phyloP scores from a whole-genome alignment of 2,888 invertebrate species.

The Agrilus cyanescens region DNA sequence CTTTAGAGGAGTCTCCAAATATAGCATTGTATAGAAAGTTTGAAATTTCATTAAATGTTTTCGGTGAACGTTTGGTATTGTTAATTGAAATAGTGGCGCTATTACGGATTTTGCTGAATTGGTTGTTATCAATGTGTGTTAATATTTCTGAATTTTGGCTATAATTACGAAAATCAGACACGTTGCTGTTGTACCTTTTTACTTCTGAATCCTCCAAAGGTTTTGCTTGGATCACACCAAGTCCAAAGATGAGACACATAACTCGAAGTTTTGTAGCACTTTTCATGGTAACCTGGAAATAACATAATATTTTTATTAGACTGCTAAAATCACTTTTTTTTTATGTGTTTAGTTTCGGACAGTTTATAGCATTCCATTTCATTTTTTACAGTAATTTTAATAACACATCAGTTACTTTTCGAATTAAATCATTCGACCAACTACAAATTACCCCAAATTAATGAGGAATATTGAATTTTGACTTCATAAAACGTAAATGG shows the following conservation, averaged over 20 bases:
- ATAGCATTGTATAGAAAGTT: not conserved
- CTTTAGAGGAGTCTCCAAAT: too few relatives aligned
- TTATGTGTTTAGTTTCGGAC: too few relatives aligned
- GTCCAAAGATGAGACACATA: constrained; percentile 21
- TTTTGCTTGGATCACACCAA: constrained; percentile 19
- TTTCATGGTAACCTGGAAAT: constrained; percentile 31
- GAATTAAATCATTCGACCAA: too few relatives aligned
- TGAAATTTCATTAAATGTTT: not conserved
- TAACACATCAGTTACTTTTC: too few relatives aligned
- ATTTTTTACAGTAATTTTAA: too few relatives aligned
- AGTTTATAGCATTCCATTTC: too few relatives aligned
- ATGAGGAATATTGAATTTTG: too few relatives aligned
- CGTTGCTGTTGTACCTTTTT: constrained; percentile 29
- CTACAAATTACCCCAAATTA: too few relatives aligned
- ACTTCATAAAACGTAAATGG: too few relatives aligned
- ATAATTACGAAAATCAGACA: constrained; percentile 10
- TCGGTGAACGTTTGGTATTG: too few relatives aligned
- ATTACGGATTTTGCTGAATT: not conserved
- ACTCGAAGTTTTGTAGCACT: constrained; percentile 21
- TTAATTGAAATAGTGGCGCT: too few relatives aligned
- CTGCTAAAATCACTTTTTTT: too few relatives aligned
- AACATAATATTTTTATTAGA: constrained; percentile 14
- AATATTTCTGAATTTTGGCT: not conserved
- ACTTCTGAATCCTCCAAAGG: constrained; percentile 26
- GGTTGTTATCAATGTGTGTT: not conserved